Conservation (phyloP, 2,888 invertebrate genomes). For the Ctenicera cuprea region DNA sequence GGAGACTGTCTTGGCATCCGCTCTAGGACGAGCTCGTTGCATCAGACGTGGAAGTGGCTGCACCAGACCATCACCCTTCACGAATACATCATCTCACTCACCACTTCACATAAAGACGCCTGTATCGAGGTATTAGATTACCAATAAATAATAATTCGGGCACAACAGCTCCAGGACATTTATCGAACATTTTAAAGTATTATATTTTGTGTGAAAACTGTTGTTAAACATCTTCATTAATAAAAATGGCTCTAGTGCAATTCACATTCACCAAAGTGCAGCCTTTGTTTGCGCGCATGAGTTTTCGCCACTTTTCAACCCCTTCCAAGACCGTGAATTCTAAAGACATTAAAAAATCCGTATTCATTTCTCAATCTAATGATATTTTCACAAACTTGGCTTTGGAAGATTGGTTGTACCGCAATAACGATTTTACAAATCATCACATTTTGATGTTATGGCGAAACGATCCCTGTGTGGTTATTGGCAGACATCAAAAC, state of each 20-base stretch:
- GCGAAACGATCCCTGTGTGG: conserved; percentile 95
- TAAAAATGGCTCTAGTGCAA: conserved; percentile 67
- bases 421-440: conserved; percentile 87
- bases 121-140: conserved; percentile 46
- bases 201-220: conserved; percentile 47
- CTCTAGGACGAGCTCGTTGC: conserved; percentile 90
- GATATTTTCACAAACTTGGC: conserved; percentile 96
- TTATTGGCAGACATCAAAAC: conserved; percentile 97
- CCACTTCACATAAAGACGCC: conserved; percentile 83
- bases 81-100: conserved; percentile 89
- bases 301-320: conserved; percentile 44
- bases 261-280: conserved; percentile 59
- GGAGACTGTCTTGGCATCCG: conserved; percentile 92
- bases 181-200: conserved; percentile 39
- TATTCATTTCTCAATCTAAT: conserved; percentile 93
- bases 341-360: conserved; percentile 84
- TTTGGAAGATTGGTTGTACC: conserved; percentile 96
- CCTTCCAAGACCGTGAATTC: conserved; percentile 21
- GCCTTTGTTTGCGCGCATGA: conserved; percentile 57
- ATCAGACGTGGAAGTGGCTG: conserved; percentile 97
- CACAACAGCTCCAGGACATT: conserved; percentile 58
- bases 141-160: conserved; percentile 50
- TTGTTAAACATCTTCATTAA: conserved; percentile 43
- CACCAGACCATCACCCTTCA: conserved; percentile 92
- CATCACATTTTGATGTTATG: conserved; percentile 93